These are phyloP conservation scores for Ceratosolen fusciceps DNA, from an alignment of 1,140 invertebrate genomes.

Conservation along the genomic window DNA sequence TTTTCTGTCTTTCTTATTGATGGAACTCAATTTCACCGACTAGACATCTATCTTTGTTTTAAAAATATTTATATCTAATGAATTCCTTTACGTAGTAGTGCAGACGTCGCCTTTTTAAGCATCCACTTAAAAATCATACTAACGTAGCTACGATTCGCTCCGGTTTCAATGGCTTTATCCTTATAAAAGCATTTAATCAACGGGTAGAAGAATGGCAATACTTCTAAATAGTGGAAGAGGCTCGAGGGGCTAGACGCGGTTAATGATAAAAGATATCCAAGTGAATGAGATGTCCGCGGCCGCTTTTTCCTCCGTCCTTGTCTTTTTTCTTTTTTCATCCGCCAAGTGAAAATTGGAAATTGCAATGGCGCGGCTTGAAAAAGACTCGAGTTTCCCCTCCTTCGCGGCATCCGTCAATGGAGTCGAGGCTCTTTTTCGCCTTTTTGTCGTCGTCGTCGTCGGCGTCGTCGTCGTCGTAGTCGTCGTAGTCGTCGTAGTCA, in stretches of 20 bases:
- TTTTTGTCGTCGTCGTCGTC: background rate
- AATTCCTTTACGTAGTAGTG: background rate
- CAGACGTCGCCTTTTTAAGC: background rate
- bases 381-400: background rate
- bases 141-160: background rate
- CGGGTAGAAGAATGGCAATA: background rate
- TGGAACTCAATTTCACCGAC: background rate
- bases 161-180: background rate
- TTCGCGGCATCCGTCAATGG: background rate
- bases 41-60: background rate
- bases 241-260: background rate
- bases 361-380: constrained; percentile 30
- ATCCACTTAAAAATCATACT: background rate
- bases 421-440: background rate
- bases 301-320: no score
- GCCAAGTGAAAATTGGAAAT: constrained; percentile 41
- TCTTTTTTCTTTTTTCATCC: no score
- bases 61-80: constrained; percentile 4
- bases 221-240: background rate
- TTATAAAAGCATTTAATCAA: constrained; percentile 5
- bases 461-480: background rate
- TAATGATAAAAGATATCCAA: constrained; percentile 5
- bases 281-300: background rate
- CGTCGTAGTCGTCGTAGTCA: no score
- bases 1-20: background rate